Evolutionary conservation across 2,797 vertebrate genomes (phyloP).

Genomic region (Acanthornis magna): DNA sequence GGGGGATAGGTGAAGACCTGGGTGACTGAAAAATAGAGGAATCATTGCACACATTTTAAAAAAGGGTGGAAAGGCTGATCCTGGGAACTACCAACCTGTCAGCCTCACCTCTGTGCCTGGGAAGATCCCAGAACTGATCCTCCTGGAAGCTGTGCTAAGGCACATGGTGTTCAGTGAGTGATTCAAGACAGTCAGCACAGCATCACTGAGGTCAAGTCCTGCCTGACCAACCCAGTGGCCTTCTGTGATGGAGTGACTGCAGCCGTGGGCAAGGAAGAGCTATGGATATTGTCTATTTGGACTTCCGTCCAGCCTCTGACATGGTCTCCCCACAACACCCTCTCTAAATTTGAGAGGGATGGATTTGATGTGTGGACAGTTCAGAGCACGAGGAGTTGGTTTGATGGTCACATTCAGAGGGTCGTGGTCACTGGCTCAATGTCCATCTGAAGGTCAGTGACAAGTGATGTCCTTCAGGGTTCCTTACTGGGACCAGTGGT

Average conservation of each 20-base stretch:
- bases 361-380: neutral
- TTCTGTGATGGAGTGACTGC: neutral
- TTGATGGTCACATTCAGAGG: neutral
- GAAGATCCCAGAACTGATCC: neutral
- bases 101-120: neutral
- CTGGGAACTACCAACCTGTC: neutral
- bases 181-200: neutral
- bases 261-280: neutral
- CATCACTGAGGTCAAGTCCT: neutral
- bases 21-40: neutral
- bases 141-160: neutral
- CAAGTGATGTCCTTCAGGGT: neutral
- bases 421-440: neutral
- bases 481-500: neutral
- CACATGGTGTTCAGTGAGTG: no score
- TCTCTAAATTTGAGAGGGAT: neutral
- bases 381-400: neutral
- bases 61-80: neutral
- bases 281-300: no score
- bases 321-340: neutral
- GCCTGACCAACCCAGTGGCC: neutral
- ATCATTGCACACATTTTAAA: neutral
- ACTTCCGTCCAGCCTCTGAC: neutral
- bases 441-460: neutral
- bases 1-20: neutral